A percentile compares a stretch with the other conserved stretches of the same genome.
Conservation (phyloP, 2,797 vertebrate genomes). For the Lutjanus campechanus region DNA sequence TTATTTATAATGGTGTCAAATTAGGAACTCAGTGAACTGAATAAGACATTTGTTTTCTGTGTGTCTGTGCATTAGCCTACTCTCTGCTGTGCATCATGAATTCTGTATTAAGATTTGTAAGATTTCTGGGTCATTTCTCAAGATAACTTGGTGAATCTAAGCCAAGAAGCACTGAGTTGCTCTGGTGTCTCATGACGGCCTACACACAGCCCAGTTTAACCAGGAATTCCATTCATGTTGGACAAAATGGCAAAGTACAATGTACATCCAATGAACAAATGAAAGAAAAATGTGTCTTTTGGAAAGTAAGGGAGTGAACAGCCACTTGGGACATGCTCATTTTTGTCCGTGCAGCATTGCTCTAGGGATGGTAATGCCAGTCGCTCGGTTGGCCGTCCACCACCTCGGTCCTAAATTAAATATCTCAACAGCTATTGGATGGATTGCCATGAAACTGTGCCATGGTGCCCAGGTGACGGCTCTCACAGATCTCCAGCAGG, state of each 20-base stretch:
- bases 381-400: no score
- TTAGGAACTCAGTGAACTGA: conserved; percentile 1
- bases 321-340: no score
- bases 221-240: not conserved
- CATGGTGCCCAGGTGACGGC: no score
- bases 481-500: not conserved
- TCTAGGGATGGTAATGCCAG: no score
- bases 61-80: not conserved
- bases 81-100: not conserved
- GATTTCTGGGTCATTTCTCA: not conserved
- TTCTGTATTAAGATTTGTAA: not conserved
- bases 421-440: not conserved
- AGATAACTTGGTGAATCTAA: not conserved
- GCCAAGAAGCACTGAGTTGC: not conserved
- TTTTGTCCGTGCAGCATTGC: no score
- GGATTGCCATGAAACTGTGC: not conserved
- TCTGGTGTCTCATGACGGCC: not conserved
- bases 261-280: not conserved
- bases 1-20: conserved; percentile 26
- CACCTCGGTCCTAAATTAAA: not conserved
- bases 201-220: not conserved
- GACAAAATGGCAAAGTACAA: not conserved
- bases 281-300: not conserved
- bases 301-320: not conserved
- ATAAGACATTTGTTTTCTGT: conserved; percentile 11